Percentiles rank a stretch among this genome's conserved stretches.
Conservation (phyloP, 2,797 vertebrate genomes). For the Diplodus puntazzo region DNA sequence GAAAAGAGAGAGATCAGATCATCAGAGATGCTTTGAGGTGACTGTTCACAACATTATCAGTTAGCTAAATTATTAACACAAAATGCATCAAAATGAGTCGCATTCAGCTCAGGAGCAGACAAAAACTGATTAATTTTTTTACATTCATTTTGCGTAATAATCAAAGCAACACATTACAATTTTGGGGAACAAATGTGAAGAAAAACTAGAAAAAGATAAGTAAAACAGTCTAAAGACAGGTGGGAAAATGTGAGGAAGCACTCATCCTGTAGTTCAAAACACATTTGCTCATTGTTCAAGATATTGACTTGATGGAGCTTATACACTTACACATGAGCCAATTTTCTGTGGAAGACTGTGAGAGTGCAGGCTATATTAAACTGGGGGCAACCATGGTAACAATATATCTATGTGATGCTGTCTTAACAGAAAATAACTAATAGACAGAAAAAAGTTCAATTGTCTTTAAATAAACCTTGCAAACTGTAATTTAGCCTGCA, state of each 20-base stretch:
- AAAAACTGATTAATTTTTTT: no score
- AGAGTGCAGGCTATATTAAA: not conserved
- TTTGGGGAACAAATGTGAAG: not conserved
- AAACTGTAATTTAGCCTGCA: not conserved
- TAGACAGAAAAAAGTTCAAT: not conserved
- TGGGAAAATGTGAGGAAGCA: not conserved
- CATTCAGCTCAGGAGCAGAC: not conserved
- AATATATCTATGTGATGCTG: not conserved
- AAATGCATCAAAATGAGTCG: not conserved
- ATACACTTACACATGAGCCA: not conserved
- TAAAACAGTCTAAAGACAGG: no score
- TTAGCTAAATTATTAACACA: not conserved
- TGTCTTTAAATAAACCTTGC: not conserved
- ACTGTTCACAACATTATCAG: not conserved
- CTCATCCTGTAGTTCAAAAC: not conserved
- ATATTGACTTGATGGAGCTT: not conserved
- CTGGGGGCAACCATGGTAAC: constrained; percentile 11
- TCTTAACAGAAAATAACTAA: not conserved
- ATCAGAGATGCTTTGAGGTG: no score
- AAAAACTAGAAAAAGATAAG: not conserved
- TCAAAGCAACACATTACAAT: not conserved
- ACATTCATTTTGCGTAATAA: not conserved
- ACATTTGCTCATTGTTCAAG: not conserved
- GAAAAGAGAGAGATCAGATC: no score
- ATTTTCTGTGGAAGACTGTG: not conserved